Conservation (phyloP, 1,140 invertebrate species). For the Drosophila gunungcola region DNA sequence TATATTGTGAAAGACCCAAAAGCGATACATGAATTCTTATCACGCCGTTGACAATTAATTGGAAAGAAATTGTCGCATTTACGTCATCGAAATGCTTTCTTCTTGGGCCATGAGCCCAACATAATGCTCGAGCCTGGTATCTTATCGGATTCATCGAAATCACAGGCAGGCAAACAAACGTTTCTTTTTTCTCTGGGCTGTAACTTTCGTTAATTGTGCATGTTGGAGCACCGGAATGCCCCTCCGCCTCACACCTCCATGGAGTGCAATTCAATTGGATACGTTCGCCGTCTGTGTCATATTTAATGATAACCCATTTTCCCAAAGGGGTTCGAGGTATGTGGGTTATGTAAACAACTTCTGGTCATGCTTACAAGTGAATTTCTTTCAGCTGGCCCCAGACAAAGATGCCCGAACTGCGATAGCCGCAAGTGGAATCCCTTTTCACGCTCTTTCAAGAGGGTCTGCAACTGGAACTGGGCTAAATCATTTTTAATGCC, state of each 20-base stretch:
- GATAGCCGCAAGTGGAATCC: slow-evolving; percentile 35
- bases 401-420: slow-evolving; percentile 40
- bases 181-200: slow-evolving; percentile 14
- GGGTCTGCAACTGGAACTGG: slow-evolving; percentile 10
- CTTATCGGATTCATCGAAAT: slow-evolving; percentile 46
- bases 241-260: slow-evolving; percentile 47
- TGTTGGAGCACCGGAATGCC: slow-evolving; percentile 17
- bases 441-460: slow-evolving; percentile 14
- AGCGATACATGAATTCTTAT: slow-evolving; percentile 31
- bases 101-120: slow-evolving; percentile 24
- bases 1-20: slow-evolving; percentile 53
- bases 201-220: slow-evolving; percentile 41
- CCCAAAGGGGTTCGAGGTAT: slow-evolving; percentile 46
- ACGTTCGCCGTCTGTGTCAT: slow-evolving; percentile 47
- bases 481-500: slow-evolving; percentile 18
- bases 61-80: slow-evolving; percentile 59
- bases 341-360: slow-evolving; percentile 69
- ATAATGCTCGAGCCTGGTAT: slow-evolving; percentile 16
- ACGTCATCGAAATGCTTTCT: slow-evolving; percentile 62
- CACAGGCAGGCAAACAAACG: slow-evolving; percentile 36
- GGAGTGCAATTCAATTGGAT: slow-evolving; percentile 43
- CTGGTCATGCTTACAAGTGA: slow-evolving; percentile 64
- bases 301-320: slow-evolving; percentile 72
- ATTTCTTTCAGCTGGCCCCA: slow-evolving; percentile 49
- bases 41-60: slow-evolving; percentile 33